Percentiles rank a stretch among this genome's conserved stretches.
Conservation (phyloP, 2,888 invertebrate species). For the Pecten maximus region DNA sequence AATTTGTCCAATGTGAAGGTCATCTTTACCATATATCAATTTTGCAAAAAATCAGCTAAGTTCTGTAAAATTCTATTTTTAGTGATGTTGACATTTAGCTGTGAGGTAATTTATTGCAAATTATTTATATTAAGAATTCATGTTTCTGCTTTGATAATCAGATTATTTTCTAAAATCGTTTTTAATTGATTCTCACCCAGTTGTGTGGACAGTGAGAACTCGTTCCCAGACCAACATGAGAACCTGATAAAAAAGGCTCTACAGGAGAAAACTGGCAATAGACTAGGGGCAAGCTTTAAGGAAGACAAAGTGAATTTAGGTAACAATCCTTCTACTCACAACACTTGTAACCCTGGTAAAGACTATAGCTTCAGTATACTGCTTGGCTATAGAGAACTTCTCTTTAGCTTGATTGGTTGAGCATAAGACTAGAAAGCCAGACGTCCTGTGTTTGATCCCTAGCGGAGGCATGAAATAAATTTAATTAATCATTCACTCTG, state of each 20-base stretch:
- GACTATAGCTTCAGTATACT: too few relatives aligned
- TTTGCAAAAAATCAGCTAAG: neutral
- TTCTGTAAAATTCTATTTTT: neutral
- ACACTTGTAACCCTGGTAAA: too few relatives aligned
- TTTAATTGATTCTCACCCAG: slow-evolving; percentile 52
- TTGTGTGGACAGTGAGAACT: slow-evolving; percentile 86
- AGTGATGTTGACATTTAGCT: neutral
- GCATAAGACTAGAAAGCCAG: too few relatives aligned
- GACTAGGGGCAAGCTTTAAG: slow-evolving; percentile 44
- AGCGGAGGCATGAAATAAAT: too few relatives aligned
- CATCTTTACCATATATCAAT: neutral
- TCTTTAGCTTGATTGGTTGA: too few relatives aligned
- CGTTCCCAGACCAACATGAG: slow-evolving; percentile 95
- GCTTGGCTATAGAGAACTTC: too few relatives aligned
- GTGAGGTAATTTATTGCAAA: neutral
- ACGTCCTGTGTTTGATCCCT: too few relatives aligned
- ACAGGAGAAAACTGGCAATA: slow-evolving; percentile 38
- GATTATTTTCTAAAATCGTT: too few relatives aligned
- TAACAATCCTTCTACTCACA: neutral
- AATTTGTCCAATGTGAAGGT: neutral
- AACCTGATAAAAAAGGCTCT: slow-evolving; percentile 89
- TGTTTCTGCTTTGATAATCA: neutral
- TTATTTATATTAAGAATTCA: neutral
- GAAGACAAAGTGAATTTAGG: neutral
- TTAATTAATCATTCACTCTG: too few relatives aligned